Percentiles rank a stretch among this genome's conserved stretches.
Conservation (phyloP, 1,140 invertebrate species). For the Theocolax elegans region DNA sequence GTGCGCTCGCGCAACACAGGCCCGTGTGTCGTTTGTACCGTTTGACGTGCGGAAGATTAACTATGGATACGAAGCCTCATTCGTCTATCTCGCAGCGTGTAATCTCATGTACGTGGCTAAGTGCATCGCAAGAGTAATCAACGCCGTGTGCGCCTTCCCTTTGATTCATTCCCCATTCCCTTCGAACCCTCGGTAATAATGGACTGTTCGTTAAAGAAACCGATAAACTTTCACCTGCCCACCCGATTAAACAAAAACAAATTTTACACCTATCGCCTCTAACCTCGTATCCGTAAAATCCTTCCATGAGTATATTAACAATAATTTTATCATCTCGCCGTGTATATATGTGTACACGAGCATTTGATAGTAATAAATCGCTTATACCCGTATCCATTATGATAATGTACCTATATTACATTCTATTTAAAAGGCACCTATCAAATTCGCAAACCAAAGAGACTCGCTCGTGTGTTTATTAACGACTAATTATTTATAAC, state of each 20-base stretch:
- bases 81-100: conserved; percentile 60
- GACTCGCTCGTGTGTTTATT: conserved; percentile 51
- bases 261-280: too few species aligned
- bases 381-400: background rate
- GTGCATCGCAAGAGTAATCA: conserved; percentile 63
- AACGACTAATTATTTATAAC: conserved; percentile 68
- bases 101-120: conserved; percentile 61
- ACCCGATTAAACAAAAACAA: too few species aligned
- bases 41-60: conserved; percentile 64
- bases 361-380: too few species aligned
- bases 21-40: conserved; percentile 52
- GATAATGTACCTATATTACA: conserved; percentile 3
- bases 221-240: too few species aligned
- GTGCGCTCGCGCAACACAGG: background rate
- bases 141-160: conserved; percentile 46
- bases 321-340: too few species aligned
- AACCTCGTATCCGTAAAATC: too few species aligned
- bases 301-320: too few species aligned
- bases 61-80: conserved; percentile 58
- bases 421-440: conserved; percentile 24
- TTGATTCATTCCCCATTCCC: conserved; percentile 65
- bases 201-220: too few species aligned
- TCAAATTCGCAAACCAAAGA: conserved; percentile 10
- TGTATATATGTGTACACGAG: too few species aligned
- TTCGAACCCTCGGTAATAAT: too few species aligned